Conservation (phyloP, 2,113 vertebrate species). For the Hippocampus barbouri region DNA sequence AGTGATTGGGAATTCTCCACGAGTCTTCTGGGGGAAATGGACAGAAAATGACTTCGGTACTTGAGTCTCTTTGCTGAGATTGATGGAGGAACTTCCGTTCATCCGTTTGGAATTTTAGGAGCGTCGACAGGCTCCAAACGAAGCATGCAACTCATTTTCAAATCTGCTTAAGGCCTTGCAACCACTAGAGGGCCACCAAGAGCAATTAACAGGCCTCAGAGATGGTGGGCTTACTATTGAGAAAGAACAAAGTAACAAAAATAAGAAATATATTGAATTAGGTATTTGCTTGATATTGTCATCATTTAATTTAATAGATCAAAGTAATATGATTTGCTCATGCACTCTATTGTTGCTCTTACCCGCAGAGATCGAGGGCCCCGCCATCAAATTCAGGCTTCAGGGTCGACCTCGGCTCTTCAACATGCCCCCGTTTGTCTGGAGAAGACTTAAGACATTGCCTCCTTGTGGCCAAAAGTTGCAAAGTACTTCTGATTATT, state of each 20-base stretch:
- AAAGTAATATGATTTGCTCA: too few relatives aligned
- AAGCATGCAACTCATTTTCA: background rate
- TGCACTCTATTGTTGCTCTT: too few relatives aligned
- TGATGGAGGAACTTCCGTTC: background rate
- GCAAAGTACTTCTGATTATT: background rate
- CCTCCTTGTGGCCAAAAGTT: conserved; percentile 62
- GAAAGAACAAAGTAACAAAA: too few relatives aligned
- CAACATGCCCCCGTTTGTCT: conserved; percentile 1
- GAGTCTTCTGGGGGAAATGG: background rate
- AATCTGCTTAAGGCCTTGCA: background rate
- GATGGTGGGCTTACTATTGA: too few relatives aligned
- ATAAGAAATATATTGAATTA: too few relatives aligned
- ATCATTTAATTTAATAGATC: too few relatives aligned
- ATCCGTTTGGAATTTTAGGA: background rate
- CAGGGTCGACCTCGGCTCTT: background rate
- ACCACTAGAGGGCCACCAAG: background rate
- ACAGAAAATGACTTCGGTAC: background rate
- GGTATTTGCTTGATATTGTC: too few relatives aligned
- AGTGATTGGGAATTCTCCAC: background rate
- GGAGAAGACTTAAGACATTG: conserved; percentile 35
- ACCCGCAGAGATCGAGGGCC: background rate
- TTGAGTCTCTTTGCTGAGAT: background rate
- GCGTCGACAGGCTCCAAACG: background rate
- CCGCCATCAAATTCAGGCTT: background rate
- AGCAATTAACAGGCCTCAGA: background rate